Conservation (phyloP, 2,797 vertebrate species). For the Gambelia wislizenii region DNA sequence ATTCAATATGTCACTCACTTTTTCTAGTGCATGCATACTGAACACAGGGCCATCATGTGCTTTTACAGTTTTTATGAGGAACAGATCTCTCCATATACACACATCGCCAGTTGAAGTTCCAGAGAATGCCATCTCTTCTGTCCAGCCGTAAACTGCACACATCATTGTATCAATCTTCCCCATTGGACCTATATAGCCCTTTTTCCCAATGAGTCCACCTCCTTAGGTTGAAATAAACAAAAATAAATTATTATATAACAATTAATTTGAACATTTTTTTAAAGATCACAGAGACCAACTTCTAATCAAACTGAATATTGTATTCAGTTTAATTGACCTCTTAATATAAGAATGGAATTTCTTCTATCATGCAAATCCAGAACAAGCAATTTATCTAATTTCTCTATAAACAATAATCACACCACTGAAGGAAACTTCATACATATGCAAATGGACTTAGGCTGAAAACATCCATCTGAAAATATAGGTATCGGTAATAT, state of each 20-base stretch:
- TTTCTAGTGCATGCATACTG: constrained; percentile 97
- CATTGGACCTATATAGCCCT: constrained; percentile 88
- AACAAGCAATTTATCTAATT: background rate
- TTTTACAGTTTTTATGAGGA: constrained; percentile 97
- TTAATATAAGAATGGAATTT: background rate
- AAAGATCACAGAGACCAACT: background rate
- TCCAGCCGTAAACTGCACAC: constrained; percentile 97
- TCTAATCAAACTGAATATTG: background rate
- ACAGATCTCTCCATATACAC: constrained; percentile 98
- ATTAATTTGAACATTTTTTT: background rate
- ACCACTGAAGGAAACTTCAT: background rate
- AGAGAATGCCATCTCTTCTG: constrained; percentile 97
- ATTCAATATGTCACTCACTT: constrained; percentile 81
- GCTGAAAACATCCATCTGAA: background rate
- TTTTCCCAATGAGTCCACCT: constrained; percentile 95
- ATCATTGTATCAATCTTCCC: constrained; percentile 95
- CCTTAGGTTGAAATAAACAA: constrained; percentile 78
- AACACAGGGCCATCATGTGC: constrained; percentile 98
- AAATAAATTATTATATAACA: background rate
- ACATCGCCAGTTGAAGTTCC: constrained; percentile 96
- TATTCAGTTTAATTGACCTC: background rate
- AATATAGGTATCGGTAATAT: background rate
- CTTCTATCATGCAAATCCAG: background rate
- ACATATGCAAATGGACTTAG: background rate
- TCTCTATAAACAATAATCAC: background rate